Conservation (phyloP, 1,140 invertebrate species). For the Drosophila lini region DNA sequence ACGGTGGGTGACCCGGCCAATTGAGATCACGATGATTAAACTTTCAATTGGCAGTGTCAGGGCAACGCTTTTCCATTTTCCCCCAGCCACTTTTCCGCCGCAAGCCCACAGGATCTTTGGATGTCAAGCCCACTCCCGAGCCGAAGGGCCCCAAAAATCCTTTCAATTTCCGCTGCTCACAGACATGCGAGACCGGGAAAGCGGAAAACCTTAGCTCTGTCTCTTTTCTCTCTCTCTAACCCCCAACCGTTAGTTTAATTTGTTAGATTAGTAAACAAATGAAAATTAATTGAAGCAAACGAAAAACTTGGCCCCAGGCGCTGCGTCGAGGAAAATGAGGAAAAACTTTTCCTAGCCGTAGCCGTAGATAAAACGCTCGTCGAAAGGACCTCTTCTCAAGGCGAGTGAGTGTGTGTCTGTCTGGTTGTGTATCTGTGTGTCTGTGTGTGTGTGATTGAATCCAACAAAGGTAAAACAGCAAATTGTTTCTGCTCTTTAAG, state of each 20-base stretch:
- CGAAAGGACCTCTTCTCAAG: slow-evolving; percentile 39
- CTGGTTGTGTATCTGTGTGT: neutral
- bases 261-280: slow-evolving; percentile 83
- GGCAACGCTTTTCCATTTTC: slow-evolving; percentile 41
- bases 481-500: slow-evolving; percentile 67
- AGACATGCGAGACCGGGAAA: slow-evolving; percentile 18
- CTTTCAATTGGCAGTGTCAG: slow-evolving; percentile 57
- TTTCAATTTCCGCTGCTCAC: slow-evolving; percentile 56
- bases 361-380: slow-evolving; percentile 72
- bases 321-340: slow-evolving; percentile 25
- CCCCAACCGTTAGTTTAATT: slow-evolving; percentile 81
- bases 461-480: slow-evolving; percentile 62
- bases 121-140: slow-evolving; percentile 30
- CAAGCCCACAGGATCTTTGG: slow-evolving; percentile 20
- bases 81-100: neutral
- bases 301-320: slow-evolving; percentile 78
- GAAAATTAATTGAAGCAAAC: slow-evolving; percentile 83
- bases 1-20: slow-evolving; percentile 10
- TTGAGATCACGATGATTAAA: slow-evolving; percentile 49
- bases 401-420: neutral
- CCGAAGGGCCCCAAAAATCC: slow-evolving; percentile 45
- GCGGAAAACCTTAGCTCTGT: slow-evolving; percentile 29
- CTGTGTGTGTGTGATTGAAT: neutral
- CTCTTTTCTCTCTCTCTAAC: neutral
- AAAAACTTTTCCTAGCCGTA: slow-evolving; percentile 61